These are phyloP conservation scores for Drosophila siamana DNA, from an alignment of 2,888 invertebrate species.

Conservation along the genomic window DNA sequence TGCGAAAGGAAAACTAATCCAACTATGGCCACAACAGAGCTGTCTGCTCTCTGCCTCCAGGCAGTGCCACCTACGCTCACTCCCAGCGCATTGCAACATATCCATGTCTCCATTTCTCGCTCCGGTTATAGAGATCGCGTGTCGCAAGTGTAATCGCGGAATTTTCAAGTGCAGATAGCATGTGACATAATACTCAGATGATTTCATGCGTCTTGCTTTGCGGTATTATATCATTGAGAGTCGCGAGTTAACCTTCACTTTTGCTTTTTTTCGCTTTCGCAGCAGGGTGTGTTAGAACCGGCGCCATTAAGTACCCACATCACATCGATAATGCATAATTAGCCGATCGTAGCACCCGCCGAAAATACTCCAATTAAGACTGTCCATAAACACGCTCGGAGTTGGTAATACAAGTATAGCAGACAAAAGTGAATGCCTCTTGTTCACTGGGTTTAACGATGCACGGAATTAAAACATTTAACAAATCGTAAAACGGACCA, in stretches of 20 bases:
- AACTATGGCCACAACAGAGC: constrained; percentile 9
- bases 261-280: constrained; percentile 6
- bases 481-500: constrained; percentile 18
- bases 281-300: constrained; percentile 26
- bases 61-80: constrained; percentile 56
- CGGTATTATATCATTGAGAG: constrained; percentile 30
- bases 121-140: constrained; percentile 16
- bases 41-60: constrained; percentile 23
- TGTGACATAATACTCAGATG: constrained; percentile 22
- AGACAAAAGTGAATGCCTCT: constrained; percentile 37
- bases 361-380: constrained; percentile 19
- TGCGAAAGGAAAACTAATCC: constrained; percentile 72
- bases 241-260: constrained; percentile 46
- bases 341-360: constrained; percentile 6
- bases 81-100: background rate
- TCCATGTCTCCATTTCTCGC: background rate
- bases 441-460: constrained; percentile 2
- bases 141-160: constrained; percentile 40
- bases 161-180: constrained; percentile 58
- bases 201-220: constrained; percentile 37
- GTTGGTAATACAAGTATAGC: background rate
- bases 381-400: background rate
- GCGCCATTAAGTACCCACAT: constrained; percentile 10
- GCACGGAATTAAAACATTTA: constrained; percentile 7
- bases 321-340: constrained; percentile 13